phyloP scores from a whole-genome alignment of 1,140 invertebrate species.

The Dryas iulia region DNA sequence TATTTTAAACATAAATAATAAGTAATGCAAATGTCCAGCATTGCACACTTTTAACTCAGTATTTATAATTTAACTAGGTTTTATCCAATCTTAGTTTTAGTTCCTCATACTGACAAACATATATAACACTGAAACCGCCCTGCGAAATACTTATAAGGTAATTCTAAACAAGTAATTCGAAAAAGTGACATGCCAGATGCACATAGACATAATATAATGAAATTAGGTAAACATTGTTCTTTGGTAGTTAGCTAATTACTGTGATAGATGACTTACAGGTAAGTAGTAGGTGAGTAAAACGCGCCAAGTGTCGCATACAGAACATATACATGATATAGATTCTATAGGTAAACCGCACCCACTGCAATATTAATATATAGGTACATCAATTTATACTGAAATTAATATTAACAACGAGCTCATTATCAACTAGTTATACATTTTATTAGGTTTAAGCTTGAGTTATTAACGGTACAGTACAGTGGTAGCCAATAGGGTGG shows the following conservation, averaged over 20 bases:
- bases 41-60: conserved; percentile 75
- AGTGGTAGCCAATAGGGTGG: conserved; percentile 24
- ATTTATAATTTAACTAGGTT: conserved; percentile 74
- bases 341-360: conserved; percentile 14
- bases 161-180: conserved; percentile 52
- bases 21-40: conserved; percentile 79
- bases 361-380: conserved; percentile 24
- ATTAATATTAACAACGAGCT: conserved; percentile 40
- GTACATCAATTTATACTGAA: conserved; percentile 36
- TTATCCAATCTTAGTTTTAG: conserved; percentile 73
- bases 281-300: conserved; percentile 25
- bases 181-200: conserved; percentile 62
- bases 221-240: conserved; percentile 47
- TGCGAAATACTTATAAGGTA: conserved; percentile 46
- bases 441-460: conserved; percentile 39
- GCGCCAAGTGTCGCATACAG: conserved; percentile 16
- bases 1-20: conserved; percentile 77
- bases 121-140: conserved; percentile 65
- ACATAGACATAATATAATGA: conserved; percentile 42
- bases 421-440: conserved; percentile 46
- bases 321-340: conserved; percentile 16
- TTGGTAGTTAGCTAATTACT: conserved; percentile 52
- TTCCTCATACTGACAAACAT: conserved; percentile 67
- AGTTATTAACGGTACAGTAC: conserved; percentile 41
- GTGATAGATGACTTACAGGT: conserved; percentile 30